These are phyloP conservation scores for Byasa hedistus DNA, from an alignment of 2,888 invertebrate species.

Conservation along the genomic window DNA sequence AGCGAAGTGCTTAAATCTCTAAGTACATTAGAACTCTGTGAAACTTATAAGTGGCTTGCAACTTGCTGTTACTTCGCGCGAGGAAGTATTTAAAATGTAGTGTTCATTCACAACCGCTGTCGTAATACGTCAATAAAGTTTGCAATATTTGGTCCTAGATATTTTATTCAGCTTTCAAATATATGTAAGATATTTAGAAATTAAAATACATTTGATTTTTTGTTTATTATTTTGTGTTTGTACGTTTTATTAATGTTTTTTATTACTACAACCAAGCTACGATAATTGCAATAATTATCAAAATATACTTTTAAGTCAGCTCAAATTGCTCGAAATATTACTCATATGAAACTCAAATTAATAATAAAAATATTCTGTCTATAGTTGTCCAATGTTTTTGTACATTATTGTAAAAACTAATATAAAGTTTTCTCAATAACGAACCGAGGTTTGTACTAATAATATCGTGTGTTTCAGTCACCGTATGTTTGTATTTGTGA, in stretches of 20 bases:
- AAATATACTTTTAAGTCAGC: too few relatives aligned
- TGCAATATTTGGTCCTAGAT: not conserved
- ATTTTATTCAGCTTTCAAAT: not conserved
- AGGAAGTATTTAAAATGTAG: slow-evolving; percentile 20
- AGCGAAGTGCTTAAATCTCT: slow-evolving; percentile 2
- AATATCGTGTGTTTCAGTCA: too few relatives aligned
- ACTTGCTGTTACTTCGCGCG: slow-evolving; percentile 6
- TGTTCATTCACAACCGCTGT: slow-evolving; percentile 10
- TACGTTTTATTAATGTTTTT: not conserved
- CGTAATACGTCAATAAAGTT: slow-evolving; percentile 2
- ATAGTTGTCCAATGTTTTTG: too few relatives aligned
- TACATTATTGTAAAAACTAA: too few relatives aligned
- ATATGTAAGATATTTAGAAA: not conserved
- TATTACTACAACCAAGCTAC: not conserved
- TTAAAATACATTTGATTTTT: not conserved
- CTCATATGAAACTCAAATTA: too few relatives aligned
- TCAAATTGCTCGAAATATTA: too few relatives aligned
- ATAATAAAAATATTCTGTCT: too few relatives aligned
- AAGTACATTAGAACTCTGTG: slow-evolving; percentile 11
- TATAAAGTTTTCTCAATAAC: too few relatives aligned
- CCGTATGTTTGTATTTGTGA: too few relatives aligned
- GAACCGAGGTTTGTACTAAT: too few relatives aligned
- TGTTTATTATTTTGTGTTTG: not conserved
- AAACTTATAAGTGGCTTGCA: slow-evolving; percentile 17
- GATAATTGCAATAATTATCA: too few relatives aligned